Evolutionary conservation across 2,113 vertebrate species (phyloP).

Genomic region (Athene cunicularia): DNA sequence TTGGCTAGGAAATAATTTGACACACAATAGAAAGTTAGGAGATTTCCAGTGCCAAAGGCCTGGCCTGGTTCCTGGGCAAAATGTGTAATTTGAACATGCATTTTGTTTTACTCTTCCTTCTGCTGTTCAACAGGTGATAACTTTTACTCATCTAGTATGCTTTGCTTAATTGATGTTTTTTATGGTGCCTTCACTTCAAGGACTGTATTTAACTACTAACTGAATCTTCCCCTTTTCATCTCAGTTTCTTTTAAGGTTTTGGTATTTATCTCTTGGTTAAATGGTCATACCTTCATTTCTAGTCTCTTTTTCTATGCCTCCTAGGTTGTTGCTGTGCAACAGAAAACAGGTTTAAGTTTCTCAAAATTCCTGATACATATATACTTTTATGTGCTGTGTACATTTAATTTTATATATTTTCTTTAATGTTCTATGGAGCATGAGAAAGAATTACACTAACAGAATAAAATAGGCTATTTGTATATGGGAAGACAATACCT

Average conservation of each 20-base stretch:
- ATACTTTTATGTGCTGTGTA: neutral
- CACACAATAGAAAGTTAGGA: neutral
- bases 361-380: neutral
- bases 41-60: neutral
- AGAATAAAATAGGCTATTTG: neutral
- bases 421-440: neutral
- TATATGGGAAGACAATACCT: neutral
- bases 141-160: neutral
- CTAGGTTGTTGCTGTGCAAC: neutral
- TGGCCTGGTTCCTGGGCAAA: neutral
- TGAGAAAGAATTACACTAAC: neutral
- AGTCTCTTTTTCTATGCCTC: neutral
- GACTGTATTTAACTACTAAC: neutral
- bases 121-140: neutral
- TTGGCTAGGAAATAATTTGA: neutral
- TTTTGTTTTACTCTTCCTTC: neutral
- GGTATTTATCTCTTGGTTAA: neutral
- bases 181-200: neutral
- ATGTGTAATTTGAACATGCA: rapidly evolving
- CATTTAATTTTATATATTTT: neutral
- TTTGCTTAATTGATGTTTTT: neutral
- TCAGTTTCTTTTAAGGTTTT: neutral
- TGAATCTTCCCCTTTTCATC: neutral
- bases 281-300: neutral
- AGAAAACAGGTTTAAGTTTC: neutral